Percentiles rank a stretch among this genome's conserved stretches.
phyloP scores from a whole-genome alignment of 2,113 vertebrate species.

The Jaculus jaculus region DNA sequence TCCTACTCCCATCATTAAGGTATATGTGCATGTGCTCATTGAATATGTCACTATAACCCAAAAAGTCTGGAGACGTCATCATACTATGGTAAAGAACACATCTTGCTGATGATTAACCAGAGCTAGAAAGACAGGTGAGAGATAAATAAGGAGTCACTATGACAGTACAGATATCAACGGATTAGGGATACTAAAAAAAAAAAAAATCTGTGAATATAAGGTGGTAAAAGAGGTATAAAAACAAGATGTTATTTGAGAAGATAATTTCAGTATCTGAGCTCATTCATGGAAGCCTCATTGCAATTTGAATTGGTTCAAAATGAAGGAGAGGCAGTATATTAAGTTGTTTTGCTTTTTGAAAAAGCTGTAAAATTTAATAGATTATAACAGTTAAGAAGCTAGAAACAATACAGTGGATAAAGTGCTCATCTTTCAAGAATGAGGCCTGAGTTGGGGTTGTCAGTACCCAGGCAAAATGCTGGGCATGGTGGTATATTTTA shows the following conservation, averaged over 20 bases:
- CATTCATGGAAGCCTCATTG: not conserved
- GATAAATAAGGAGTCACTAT: not conserved
- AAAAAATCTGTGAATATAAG: not conserved
- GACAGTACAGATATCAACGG: not conserved
- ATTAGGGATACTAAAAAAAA: not conserved
- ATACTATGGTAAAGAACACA: not conserved
- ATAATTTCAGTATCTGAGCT: conserved; percentile 21
- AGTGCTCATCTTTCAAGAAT: no score
- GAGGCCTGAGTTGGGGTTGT: no score
- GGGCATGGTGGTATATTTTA: no score
- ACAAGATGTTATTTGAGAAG: not conserved
- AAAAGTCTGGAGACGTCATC: not conserved
- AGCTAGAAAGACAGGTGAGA: not conserved
- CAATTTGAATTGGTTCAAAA: conserved; percentile 7
- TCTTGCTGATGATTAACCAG: not conserved
- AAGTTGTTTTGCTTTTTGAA: not conserved
- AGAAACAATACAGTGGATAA: no score
- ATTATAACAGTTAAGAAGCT: not conserved
- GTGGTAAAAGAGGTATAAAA: not conserved
- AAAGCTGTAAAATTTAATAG: not conserved
- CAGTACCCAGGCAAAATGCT: no score
- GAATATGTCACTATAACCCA: not conserved
- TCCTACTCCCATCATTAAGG: not conserved
- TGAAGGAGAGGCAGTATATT: not conserved
- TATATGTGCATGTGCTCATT: not conserved